These are phyloP conservation scores for Ceratosolen fusciceps DNA, from an alignment of 1,140 invertebrate species.

Conservation along the genomic window DNA sequence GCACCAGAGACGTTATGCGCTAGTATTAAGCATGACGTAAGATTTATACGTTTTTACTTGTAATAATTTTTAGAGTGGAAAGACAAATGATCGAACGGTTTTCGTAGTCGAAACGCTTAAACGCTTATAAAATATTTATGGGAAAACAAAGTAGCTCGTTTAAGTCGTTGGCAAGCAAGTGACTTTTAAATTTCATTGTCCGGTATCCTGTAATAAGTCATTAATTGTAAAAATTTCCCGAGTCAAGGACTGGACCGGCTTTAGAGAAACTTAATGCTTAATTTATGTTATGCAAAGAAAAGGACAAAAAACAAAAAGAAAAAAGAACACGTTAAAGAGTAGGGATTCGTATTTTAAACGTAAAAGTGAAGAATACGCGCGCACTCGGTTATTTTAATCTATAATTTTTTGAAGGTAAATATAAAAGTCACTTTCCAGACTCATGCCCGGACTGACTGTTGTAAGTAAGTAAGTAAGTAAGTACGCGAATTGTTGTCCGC, in stretches of 20 bases:
- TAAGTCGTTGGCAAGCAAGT: background rate
- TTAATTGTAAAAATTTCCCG: background rate
- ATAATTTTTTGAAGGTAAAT: background rate
- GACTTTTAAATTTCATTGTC: slow-evolving; percentile 2
- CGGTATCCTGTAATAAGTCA: background rate
- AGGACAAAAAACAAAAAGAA: no score
- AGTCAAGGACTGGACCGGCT: background rate
- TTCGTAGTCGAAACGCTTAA: background rate
- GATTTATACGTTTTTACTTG: background rate
- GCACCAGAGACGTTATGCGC: no score
- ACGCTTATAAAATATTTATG: slow-evolving; percentile 1
- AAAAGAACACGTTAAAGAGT: no score
- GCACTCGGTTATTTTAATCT: background rate
- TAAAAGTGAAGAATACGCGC: no score
- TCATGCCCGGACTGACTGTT: background rate
- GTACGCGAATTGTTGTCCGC: background rate
- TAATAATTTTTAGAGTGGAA: background rate
- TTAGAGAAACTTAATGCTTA: background rate
- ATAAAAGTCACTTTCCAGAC: background rate
- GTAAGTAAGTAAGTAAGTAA: no score
- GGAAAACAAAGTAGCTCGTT: background rate
- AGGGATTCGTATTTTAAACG: background rate
- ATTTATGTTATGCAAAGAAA: background rate
- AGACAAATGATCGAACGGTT: background rate
- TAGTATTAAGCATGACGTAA: no score